Percentiles rank a stretch among this genome's conserved stretches.
These are phyloP conservation scores for Scaptomyza tumidula DNA, from an alignment of 2,888 invertebrate species.

Conservation along the genomic window DNA sequence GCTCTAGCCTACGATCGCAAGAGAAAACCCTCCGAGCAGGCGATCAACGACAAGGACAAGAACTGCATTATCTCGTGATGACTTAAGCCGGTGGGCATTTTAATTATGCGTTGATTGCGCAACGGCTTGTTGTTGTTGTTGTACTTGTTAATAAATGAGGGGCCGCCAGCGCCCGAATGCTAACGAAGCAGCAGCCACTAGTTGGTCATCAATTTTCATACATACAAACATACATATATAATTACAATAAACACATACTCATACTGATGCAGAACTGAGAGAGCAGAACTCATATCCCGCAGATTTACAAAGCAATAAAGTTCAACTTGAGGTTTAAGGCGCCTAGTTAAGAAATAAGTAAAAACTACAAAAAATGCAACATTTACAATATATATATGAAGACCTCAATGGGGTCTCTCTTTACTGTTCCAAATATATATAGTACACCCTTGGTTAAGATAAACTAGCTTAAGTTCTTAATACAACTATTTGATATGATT, in stretches of 20 bases:
- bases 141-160: constrained; percentile 45
- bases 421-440: constrained; percentile 70
- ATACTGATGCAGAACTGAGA: constrained; percentile 19
- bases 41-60: constrained; percentile 87
- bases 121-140: constrained; percentile 1
- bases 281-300: constrained; percentile 53
- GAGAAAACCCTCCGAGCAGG: constrained; percentile 85
- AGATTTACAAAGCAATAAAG: constrained; percentile 72
- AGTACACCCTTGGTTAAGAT: constrained; percentile 58
- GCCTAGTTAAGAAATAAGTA: constrained; percentile 42
- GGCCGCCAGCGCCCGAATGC: constrained; percentile 30
- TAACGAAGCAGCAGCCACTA: constrained; percentile 60
- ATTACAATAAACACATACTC: constrained; percentile 10
- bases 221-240: constrained; percentile 8
- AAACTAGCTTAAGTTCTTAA: constrained; percentile 29
- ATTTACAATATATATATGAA: constrained; percentile 11
- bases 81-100: constrained; percentile 47
- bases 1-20: constrained; percentile 92
- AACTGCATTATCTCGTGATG: constrained; percentile 95
- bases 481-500: constrained; percentile 19
- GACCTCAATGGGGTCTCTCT: constrained; percentile 15
- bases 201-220: constrained; percentile 61
- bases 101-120: constrained; percentile 67
- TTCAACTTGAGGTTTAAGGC: constrained; percentile 74
- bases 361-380: constrained; percentile 11